A percentile compares a stretch with the other conserved stretches of the same genome.
Evolutionary conservation across 2,888 invertebrate species (phyloP).

Genomic region (Acanthosepion pharaonis): DNA sequence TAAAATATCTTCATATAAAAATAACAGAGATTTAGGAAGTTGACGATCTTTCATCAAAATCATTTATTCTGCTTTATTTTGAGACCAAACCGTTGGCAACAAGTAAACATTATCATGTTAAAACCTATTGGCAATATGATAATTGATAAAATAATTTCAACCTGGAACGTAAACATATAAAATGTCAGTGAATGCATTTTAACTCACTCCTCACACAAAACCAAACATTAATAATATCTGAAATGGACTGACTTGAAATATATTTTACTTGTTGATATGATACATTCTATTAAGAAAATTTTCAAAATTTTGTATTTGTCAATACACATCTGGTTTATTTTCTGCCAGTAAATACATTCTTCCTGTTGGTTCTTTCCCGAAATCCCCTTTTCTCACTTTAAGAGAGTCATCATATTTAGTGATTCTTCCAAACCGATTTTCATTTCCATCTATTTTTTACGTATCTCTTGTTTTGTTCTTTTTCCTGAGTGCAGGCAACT

Average conservation of each 20-base stretch:
- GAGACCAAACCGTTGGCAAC: no score
- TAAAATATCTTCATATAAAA: no score
- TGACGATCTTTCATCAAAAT: no score
- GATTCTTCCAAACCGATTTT: conserved; percentile 6
- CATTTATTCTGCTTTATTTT: no score
- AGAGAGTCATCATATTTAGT: background rate
- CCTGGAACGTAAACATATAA: no score
- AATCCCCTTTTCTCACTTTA: background rate
- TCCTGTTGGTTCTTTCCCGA: background rate
- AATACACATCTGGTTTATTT: background rate
- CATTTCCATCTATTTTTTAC: background rate
- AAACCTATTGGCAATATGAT: no score
- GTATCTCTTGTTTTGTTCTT: background rate
- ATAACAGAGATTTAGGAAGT: no score
- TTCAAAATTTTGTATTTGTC: background rate
- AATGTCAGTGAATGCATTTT: no score
- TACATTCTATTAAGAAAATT: background rate
- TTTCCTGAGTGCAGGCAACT: background rate
- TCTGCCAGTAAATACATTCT: background rate
- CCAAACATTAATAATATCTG: no score
- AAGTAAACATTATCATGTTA: no score
- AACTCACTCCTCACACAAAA: no score
- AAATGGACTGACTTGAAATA: background rate
- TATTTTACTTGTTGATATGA: background rate
- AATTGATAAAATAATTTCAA: no score